These are phyloP conservation scores for Addax nasomaculatus DNA, from an alignment of 2,113 vertebrate species.

Conservation along the genomic window DNA sequence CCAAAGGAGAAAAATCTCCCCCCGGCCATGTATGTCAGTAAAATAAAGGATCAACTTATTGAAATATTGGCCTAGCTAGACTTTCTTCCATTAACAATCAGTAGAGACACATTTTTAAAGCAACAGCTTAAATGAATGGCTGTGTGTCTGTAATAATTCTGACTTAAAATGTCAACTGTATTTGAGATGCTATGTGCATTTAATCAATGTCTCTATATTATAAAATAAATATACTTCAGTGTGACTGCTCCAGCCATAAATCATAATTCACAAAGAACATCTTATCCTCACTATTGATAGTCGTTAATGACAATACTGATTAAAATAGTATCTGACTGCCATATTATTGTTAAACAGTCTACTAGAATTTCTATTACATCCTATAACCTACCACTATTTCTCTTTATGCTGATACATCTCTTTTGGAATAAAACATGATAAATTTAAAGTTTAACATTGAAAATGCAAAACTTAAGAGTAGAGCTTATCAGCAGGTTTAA, in stretches of 20 bases:
- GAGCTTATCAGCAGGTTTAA: constrained; percentile 19
- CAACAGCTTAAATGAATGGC: constrained; percentile 82
- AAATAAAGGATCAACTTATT: constrained; percentile 78
- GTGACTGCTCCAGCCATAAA: constrained; percentile 79
- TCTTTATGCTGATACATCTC: constrained; percentile 12
- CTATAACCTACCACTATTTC: constrained; percentile 30
- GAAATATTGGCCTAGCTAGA: constrained; percentile 79
- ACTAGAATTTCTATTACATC: constrained; percentile 62
- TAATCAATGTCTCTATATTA: constrained; percentile 81
- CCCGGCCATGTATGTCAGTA: constrained; percentile 54
- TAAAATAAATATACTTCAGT: constrained; percentile 82
- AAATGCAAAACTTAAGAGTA: constrained; percentile 27
- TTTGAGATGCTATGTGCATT: constrained; percentile 84
- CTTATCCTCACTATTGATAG: constrained; percentile 76
- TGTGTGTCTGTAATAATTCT: constrained; percentile 83
- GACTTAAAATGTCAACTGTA: constrained; percentile 84
- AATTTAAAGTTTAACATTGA: constrained; percentile 42
- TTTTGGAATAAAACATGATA: constrained; percentile 46
- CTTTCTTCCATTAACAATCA: constrained; percentile 81
- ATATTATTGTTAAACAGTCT: constrained; percentile 69
- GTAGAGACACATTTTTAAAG: constrained; percentile 80
- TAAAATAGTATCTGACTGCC: constrained; percentile 78
- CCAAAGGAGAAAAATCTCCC: constrained; percentile 44
- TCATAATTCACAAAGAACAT: constrained; percentile 79
- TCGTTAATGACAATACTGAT: constrained; percentile 75